Percentiles rank a stretch among this genome's conserved stretches.
These are phyloP conservation scores for Astropecten irregularis DNA, from an alignment of 53 echinoderm and acorn worm species.

Conservation along the genomic window DNA sequence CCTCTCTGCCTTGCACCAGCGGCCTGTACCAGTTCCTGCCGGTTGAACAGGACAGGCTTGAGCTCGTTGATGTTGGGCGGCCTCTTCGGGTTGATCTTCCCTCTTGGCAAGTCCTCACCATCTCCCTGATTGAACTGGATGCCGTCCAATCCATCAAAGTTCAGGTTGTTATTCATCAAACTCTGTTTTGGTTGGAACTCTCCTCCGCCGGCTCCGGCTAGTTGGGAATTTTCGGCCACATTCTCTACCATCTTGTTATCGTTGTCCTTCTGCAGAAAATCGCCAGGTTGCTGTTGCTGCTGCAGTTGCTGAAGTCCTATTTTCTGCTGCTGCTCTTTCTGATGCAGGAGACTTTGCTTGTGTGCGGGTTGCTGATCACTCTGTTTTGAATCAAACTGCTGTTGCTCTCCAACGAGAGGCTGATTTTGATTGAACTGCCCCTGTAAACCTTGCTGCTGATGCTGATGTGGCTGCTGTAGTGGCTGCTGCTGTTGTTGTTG, in stretches of 20 bases:
- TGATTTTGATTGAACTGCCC: too few relatives aligned
- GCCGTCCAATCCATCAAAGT: background rate
- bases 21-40: background rate
- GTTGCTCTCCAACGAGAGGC: background rate
- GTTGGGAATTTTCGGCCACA: background rate
- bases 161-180: background rate
- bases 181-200: background rate
- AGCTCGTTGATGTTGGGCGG: background rate
- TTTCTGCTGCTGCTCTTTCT: background rate
- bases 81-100: background rate
- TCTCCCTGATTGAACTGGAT: background rate
- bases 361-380: background rate
- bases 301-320: background rate
- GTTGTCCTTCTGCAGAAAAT: background rate
- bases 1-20: background rate
- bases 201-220: background rate
- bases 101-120: background rate
- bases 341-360: background rate
- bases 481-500: too few relatives aligned
- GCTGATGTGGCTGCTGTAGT: too few relatives aligned
- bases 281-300: background rate
- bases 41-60: conserved; percentile 31
- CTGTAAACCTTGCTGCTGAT: too few relatives aligned
- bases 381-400: background rate
- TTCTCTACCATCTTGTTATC: background rate